Evolutionary conservation across 2,113 vertebrate species (phyloP).

Genomic region (Phylloscopus whistleri): DNA sequence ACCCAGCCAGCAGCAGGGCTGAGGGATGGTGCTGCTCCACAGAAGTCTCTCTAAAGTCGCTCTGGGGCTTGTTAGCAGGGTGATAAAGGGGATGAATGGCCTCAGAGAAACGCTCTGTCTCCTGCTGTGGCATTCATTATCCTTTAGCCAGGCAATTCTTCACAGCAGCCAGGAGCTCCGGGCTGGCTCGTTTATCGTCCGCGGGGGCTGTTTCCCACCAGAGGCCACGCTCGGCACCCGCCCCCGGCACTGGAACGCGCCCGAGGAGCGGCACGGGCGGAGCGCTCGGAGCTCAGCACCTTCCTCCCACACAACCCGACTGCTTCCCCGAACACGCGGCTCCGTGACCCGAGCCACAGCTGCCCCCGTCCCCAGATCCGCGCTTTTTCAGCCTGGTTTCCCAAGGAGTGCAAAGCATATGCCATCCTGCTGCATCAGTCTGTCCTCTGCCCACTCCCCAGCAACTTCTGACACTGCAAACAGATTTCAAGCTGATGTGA

Average conservation of each 20-base stretch:
- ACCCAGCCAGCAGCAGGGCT: neutral
- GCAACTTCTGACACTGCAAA: neutral
- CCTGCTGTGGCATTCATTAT: constrained; percentile 28
- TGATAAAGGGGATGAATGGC: constrained; percentile 56
- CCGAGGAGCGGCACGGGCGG: neutral
- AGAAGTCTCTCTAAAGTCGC: neutral
- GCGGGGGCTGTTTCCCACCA: neutral
- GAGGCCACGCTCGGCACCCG: neutral
- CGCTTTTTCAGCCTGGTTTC: neutral
- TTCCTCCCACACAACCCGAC: neutral
- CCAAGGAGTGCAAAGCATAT: neutral
- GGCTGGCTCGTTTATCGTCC: neutral
- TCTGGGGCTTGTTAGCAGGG: constrained; percentile 50
- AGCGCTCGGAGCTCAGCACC: neutral
- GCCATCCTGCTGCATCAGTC: neutral
- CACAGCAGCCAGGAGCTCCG: neutral
- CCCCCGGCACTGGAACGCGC: neutral
- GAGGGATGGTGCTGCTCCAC: constrained; percentile 5
- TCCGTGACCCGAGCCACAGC: neutral
- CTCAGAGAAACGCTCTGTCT: constrained; percentile 51
- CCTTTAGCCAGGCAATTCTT: constrained; percentile 17
- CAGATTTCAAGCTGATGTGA: constrained; percentile 9
- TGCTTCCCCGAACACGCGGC: neutral
- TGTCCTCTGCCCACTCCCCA: constrained; percentile 10
- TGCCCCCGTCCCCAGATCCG: neutral